A percentile compares a stretch with the other conserved stretches of the same genome.
phyloP scores from a whole-genome alignment of 2,113 vertebrate species.

The Oryzias melastigma region DNA sequence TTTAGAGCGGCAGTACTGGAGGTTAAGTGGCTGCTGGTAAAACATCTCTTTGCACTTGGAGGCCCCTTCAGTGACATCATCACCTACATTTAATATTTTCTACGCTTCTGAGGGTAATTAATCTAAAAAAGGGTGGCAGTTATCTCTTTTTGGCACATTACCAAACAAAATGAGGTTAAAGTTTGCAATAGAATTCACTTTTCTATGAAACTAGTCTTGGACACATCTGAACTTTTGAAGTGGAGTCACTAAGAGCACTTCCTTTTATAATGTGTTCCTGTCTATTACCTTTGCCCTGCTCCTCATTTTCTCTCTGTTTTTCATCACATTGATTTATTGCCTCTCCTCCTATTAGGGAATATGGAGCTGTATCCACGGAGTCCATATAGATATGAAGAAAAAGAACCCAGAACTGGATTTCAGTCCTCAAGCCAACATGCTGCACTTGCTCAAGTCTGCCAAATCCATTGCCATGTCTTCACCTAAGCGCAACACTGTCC shows the following conservation, averaged over 20 bases:
- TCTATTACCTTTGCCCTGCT: neutral
- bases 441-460: conserved; percentile 91
- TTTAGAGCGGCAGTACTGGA: conserved; percentile 31
- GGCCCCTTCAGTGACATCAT: conserved; percentile 63
- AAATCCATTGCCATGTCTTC: conserved; percentile 92
- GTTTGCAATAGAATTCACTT: conserved; percentile 43
- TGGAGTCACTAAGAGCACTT: conserved; percentile 28
- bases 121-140: conserved; percentile 49
- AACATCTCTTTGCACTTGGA: conserved; percentile 64
- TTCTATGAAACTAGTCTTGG: conserved; percentile 31
- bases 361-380: conserved; percentile 97
- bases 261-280: conserved; percentile 18
- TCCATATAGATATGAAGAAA: conserved; percentile 96
- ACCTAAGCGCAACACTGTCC: conserved; percentile 86
- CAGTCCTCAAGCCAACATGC: conserved; percentile 95
- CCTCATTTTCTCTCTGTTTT: conserved; percentile 6
- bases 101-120: conserved; percentile 39
- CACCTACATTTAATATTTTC: conserved; percentile 50
- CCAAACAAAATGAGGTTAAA: conserved; percentile 52
- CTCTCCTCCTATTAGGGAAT: conserved; percentile 83
- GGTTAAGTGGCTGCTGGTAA: conserved; percentile 60
- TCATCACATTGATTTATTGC: conserved; percentile 1
- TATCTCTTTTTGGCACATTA: conserved; percentile 44
- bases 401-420: conserved; percentile 90
- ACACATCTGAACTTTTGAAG: conserved; percentile 13